Conservation (phyloP, 2,113 vertebrate genomes). For the Trogon surrucura region DNA sequence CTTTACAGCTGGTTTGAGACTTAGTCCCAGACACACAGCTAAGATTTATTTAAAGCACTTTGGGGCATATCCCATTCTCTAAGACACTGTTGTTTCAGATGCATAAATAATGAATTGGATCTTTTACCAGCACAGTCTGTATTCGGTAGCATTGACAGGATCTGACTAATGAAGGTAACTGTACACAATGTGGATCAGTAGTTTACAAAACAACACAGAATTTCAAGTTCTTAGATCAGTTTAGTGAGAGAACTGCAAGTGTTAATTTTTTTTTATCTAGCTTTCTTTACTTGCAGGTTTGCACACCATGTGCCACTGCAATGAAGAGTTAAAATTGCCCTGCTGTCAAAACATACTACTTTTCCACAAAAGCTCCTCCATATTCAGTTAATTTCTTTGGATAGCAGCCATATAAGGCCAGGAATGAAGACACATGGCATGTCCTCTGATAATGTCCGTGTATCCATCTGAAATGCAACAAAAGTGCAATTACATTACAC, state of each 20-base stretch:
- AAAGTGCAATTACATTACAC: neutral
- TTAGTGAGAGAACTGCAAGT: neutral
- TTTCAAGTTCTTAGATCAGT: neutral
- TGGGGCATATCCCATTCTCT: neutral
- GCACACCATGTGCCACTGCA: neutral
- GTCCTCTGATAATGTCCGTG: accelerated
- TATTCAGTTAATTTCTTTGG: accelerated
- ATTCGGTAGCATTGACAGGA: neutral
- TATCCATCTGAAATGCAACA: neutral
- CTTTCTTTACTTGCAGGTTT: neutral
- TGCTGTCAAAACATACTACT: neutral
- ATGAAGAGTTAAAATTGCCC: neutral
- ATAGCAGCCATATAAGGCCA: neutral
- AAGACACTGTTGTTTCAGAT: neutral
- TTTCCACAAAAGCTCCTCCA: neutral
- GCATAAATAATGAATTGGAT: neutral
- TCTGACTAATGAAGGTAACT: neutral
- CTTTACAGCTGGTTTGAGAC: neutral
- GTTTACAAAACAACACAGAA: neutral
- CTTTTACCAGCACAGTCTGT: neutral
- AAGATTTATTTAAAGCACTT: neutral
- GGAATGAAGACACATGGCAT: accelerated
- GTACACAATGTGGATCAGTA: neutral
- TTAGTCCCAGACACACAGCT: neutral
- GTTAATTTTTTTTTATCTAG: neutral